phyloP scores from a whole-genome alignment of 2,888 invertebrate species.

The Chelonus formosanus region DNA sequence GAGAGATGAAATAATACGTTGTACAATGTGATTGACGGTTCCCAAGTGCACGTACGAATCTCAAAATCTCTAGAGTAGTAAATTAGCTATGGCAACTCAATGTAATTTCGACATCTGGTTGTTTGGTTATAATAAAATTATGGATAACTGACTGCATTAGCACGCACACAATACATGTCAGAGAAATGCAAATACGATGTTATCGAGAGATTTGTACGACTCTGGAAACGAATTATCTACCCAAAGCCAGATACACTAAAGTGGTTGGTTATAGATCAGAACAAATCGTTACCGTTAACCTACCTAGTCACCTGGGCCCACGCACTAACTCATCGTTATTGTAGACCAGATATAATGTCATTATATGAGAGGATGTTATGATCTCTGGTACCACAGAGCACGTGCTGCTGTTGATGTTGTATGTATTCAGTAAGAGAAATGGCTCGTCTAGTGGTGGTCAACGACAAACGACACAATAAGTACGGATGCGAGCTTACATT shows the following conservation, averaged over 20 bases:
- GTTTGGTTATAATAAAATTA: slow-evolving; percentile 14
- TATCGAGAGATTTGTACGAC: slow-evolving; percentile 27
- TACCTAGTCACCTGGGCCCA: slow-evolving; percentile 45
- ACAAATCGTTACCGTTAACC: slow-evolving; percentile 46
- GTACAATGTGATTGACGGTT: slow-evolving; percentile 20
- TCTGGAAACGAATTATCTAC: slow-evolving; percentile 43
- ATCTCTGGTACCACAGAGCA: slow-evolving; percentile 16
- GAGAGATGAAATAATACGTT: slow-evolving; percentile 4
- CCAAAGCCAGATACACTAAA: slow-evolving; percentile 24
- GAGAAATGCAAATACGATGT: no score
- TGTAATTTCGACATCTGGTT: slow-evolving; percentile 6
- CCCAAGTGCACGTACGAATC: neutral
- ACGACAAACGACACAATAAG: slow-evolving; percentile 46
- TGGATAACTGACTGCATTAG: neutral
- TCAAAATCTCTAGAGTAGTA: slow-evolving; percentile 9
- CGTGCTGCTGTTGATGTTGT: slow-evolving; percentile 30
- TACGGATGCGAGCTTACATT: slow-evolving; percentile 32
- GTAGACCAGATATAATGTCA: slow-evolving; percentile 51
- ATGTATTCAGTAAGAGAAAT: slow-evolving; percentile 7
- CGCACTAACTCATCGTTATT: slow-evolving; percentile 53
- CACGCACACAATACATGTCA: neutral
- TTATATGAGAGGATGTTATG: slow-evolving; percentile 18
- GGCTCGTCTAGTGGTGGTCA: slow-evolving; percentile 25
- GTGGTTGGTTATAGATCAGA: slow-evolving; percentile 24
- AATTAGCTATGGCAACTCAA: slow-evolving; percentile 5